A percentile compares a stretch with the other conserved stretches of the same genome.
Conservation (phyloP, 2,888 invertebrate species). For the Spatulosminthurus flaviceps region DNA sequence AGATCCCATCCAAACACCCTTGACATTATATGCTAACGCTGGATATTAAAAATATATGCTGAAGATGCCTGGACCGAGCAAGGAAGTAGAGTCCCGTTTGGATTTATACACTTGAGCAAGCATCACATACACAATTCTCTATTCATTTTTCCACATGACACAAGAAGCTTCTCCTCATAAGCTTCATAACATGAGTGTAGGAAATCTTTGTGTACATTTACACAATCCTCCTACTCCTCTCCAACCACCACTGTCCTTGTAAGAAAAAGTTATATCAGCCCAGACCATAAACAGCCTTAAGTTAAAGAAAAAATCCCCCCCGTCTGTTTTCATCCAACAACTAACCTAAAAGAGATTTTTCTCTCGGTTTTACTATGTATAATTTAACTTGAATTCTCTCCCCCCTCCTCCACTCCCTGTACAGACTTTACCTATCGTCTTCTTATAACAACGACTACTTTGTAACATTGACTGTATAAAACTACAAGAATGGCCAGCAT, state of each 20-base stretch:
- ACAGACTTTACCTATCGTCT: no score
- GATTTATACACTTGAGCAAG: constrained; percentile 28
- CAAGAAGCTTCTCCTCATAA: constrained; percentile 25
- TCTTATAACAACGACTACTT: no score
- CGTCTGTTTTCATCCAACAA: constrained; percentile 9
- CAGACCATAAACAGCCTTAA: constrained; percentile 7
- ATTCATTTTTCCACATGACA: constrained; percentile 4
- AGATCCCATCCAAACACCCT: not conserved
- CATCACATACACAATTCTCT: not conserved
- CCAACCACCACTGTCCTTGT: not conserved
- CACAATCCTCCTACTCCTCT: not conserved
- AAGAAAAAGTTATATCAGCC: constrained; percentile 15
- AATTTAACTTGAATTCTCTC: constrained; percentile 4
- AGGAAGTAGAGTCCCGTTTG: constrained; percentile 37
- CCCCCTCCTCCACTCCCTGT: not conserved
- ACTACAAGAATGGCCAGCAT: constrained; percentile 38
- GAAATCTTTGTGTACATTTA: not conserved
- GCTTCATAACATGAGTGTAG: constrained; percentile 14
- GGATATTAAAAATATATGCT: not conserved
- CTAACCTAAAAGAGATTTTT: constrained; percentile 14
- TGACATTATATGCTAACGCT: not conserved
- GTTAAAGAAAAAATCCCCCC: not conserved
- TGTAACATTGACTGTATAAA: constrained; percentile 19
- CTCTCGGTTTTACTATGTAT: not conserved
- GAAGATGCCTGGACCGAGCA: constrained; percentile 10